Evolutionary conservation across 2,113 vertebrate species (phyloP).

Genomic region (Urocolius indicus): DNA sequence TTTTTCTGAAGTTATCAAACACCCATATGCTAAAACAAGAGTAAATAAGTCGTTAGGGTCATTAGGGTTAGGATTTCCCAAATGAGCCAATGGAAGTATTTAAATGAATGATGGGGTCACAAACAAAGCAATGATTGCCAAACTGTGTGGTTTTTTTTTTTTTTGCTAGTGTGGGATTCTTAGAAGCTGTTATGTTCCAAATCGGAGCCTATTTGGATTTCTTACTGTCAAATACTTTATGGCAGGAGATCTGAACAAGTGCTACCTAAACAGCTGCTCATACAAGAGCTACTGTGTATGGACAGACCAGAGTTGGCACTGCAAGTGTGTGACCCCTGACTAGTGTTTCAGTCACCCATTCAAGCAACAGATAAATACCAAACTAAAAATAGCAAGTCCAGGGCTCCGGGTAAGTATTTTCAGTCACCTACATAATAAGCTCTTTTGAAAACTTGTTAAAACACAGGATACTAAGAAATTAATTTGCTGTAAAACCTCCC

Average conservation of each 20-base stretch:
- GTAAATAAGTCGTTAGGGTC: not conserved
- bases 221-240: conserved; percentile 16
- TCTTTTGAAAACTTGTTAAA: conserved; percentile 24
- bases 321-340: conserved; percentile 32
- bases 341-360: conserved; percentile 52
- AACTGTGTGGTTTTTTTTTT: not conserved
- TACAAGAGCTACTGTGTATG: conserved; percentile 46
- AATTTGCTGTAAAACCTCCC: not conserved
- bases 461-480: not conserved
- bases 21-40: not conserved
- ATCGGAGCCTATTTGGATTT: conserved; percentile 25
- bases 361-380: conserved; percentile 47
- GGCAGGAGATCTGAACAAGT: conserved; percentile 13
- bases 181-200: conserved; percentile 20
- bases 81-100: not conserved
- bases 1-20: not conserved
- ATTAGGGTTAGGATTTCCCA: too few relatives aligned
- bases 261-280: conserved; percentile 58
- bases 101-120: not conserved
- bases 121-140: not conserved
- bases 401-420: not conserved
- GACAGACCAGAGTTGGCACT: not conserved
- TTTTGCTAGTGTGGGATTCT: not conserved
- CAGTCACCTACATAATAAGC: not conserved
- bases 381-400: conserved; percentile 55